Conservation (phyloP, 2,888 invertebrate species). For the Netelia virgata region DNA sequence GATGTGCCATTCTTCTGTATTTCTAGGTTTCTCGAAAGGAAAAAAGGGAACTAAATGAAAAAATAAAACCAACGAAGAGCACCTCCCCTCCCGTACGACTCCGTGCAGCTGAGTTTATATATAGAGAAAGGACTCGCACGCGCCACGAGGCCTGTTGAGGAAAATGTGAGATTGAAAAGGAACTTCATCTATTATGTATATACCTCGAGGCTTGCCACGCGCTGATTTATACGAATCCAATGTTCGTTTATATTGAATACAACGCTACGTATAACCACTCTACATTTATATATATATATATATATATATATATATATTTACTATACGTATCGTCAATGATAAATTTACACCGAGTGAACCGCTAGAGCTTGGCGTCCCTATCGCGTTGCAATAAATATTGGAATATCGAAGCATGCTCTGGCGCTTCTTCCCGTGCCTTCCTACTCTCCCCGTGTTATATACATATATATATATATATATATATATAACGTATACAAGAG, state of each 20-base stretch:
- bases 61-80: background rate
- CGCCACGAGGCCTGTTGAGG: constrained; percentile 35
- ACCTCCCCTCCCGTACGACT: background rate
- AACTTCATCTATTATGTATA: constrained; percentile 70
- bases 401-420: constrained; percentile 66
- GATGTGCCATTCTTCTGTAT: constrained; percentile 21
- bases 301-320: background rate
- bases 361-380: constrained; percentile 58
- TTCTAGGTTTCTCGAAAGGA: constrained; percentile 1
- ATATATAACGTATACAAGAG: constrained; percentile 18
- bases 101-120: too few relatives aligned
- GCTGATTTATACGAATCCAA: constrained; percentile 68
- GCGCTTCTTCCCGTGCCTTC: constrained; percentile 61
- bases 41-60: constrained; percentile 5
- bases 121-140: constrained; percentile 26
- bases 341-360: constrained; percentile 67
- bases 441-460: constrained; percentile 49
- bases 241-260: constrained; percentile 52
- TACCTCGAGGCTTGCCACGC: constrained; percentile 57
- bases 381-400: constrained; percentile 69
- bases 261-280: constrained; percentile 35
- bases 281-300: background rate
- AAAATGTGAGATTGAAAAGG: constrained; percentile 64
- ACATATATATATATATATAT: constrained; percentile 11
- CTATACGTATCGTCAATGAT: constrained; percentile 54